phyloP scores from a whole-genome alignment of 1,140 invertebrate genomes.

The Ceratina japonica region DNA sequence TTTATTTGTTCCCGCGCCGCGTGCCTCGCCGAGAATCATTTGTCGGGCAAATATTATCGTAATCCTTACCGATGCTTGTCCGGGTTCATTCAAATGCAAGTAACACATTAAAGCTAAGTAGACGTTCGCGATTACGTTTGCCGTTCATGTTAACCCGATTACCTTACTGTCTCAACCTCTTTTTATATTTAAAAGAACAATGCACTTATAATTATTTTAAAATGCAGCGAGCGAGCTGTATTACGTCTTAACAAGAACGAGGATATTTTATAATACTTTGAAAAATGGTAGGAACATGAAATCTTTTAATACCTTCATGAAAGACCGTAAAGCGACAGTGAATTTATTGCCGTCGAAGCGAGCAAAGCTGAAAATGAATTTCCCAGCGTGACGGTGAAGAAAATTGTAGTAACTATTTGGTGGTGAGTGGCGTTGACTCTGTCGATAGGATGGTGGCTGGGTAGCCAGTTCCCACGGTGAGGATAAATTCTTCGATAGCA shows the following conservation, averaged over 20 bases:
- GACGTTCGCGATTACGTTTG: no score
- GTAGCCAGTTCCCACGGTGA: neutral
- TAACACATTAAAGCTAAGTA: neutral
- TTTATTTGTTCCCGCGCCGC: slow-evolving; percentile 34
- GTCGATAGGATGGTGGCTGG: neutral
- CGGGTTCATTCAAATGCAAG: neutral
- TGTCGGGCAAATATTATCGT: slow-evolving; percentile 8
- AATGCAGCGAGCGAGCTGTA: no score
- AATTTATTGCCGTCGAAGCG: slow-evolving; percentile 9
- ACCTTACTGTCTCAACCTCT: no score
- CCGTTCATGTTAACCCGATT: no score
- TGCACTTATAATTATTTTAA: no score
- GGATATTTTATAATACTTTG: neutral
- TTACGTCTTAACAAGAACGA: neutral
- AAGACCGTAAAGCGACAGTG: neutral
- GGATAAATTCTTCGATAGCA: neutral
- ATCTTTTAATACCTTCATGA: neutral
- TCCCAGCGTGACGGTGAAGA: neutral
- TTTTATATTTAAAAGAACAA: no score
- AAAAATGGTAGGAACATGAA: neutral
- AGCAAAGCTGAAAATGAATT: neutral
- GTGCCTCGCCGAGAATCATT: neutral
- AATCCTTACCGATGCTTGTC: neutral
- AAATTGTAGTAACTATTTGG: neutral
- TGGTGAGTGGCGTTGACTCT: slow-evolving; percentile 6